Percentiles rank a stretch among this genome's conserved stretches.
These are phyloP conservation scores for Dorcus parallelipipedus DNA, from an alignment of 2,888 invertebrate genomes.

Conservation along the genomic window DNA sequence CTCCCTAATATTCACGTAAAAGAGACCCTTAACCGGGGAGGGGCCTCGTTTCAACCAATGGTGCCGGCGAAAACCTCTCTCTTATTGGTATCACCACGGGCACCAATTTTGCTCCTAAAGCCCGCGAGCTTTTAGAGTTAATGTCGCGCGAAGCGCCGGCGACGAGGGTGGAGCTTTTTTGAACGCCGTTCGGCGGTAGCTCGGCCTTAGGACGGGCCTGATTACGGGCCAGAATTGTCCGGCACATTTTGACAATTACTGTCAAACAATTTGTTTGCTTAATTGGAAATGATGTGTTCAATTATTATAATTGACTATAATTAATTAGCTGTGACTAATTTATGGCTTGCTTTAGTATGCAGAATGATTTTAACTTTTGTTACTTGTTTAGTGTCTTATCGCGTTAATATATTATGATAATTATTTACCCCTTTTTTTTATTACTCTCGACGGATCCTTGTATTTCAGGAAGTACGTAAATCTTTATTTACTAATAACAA, in stretches of 20 bases:
- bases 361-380: constrained; percentile 33
- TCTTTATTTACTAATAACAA: background rate
- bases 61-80: constrained; percentile 58
- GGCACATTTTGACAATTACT: constrained; percentile 37
- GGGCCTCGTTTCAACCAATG: constrained; percentile 61
- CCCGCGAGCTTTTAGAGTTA: constrained; percentile 2
- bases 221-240: constrained; percentile 23
- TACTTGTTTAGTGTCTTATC: constrained; percentile 13
- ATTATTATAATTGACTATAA: constrained; percentile 50
- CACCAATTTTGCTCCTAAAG: constrained; percentile 8
- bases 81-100: constrained; percentile 51
- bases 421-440: constrained; percentile 3
- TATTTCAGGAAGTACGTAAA: background rate
- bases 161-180: constrained; percentile 29
- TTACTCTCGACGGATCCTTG: background rate
- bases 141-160: constrained; percentile 9
- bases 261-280: constrained; percentile 48
- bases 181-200: constrained; percentile 22
- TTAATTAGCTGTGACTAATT: constrained; percentile 45
- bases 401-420: constrained; percentile 15
- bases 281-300: constrained; percentile 51
- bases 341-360: constrained; percentile 32
- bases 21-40: constrained; percentile 44
- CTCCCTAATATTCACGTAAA: constrained; percentile 48
- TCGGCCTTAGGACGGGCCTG: constrained; percentile 21